Conservation (phyloP, 2,888 invertebrate species). For the Odontomyia ornata region DNA sequence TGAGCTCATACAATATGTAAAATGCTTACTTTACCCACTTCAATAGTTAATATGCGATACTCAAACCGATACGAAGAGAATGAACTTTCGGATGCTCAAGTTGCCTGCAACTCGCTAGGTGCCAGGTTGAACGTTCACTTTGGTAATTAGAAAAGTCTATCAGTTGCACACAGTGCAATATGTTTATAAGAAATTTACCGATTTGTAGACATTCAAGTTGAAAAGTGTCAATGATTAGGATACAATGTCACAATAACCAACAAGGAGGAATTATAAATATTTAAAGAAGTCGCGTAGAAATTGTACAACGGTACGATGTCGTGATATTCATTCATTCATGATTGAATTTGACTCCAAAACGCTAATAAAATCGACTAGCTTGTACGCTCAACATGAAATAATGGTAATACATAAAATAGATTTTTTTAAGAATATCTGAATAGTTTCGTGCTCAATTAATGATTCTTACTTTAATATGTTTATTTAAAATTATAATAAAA, state of each 20-base stretch:
- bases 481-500: too few species aligned
- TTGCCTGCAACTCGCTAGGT: background rate
- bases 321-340: too few species aligned
- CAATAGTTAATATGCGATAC: constrained; percentile 33
- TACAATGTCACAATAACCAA: background rate
- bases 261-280: too few species aligned
- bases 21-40: constrained; percentile 38
- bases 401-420: too few species aligned
- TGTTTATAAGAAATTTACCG: constrained; percentile 8
- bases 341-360: too few species aligned
- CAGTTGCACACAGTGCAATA: constrained; percentile 33
- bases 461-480: too few species aligned
- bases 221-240: background rate
- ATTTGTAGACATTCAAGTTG: background rate
- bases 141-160: constrained; percentile 40
- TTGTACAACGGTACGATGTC: too few species aligned
- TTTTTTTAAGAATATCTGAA: too few species aligned
- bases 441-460: too few species aligned
- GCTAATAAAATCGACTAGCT: too few species aligned
- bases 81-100: background rate
- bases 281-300: too few species aligned
- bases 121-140: constrained; percentile 9
- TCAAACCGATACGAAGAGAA: background rate
- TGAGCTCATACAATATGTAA: constrained; percentile 46
- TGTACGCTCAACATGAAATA: too few species aligned